phyloP scores from a whole-genome alignment of 2,113 vertebrate genomes.

The Siniperca knerii region DNA sequence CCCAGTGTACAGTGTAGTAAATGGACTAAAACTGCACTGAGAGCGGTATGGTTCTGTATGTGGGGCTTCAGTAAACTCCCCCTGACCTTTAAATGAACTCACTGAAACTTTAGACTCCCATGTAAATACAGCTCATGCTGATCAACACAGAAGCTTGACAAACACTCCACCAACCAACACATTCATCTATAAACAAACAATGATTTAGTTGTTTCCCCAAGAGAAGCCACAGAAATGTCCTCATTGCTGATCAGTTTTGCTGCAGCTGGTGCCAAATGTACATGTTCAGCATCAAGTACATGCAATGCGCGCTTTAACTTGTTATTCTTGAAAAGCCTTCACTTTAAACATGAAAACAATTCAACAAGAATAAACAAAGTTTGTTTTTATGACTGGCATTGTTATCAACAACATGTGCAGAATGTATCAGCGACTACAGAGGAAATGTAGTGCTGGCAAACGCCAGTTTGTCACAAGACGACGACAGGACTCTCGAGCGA shows the following conservation, averaged over 20 bases:
- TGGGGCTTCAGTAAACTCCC: conserved; percentile 20
- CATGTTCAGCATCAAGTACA: conserved; percentile 78
- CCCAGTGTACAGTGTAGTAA: conserved; percentile 29
- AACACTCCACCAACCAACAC: conserved; percentile 3
- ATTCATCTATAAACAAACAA: background rate
- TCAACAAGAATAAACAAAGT: conserved; percentile 48
- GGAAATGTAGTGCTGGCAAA: conserved; percentile 36
- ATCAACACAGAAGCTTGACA: conserved; percentile 13
- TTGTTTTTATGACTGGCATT: conserved; percentile 49
- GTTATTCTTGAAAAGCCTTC: conserved; percentile 72
- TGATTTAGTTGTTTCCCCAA: background rate
- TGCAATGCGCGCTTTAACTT: conserved; percentile 78
- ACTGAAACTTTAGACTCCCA: background rate
- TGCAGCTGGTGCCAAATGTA: conserved; percentile 86
- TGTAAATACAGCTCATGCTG: conserved; percentile 16
- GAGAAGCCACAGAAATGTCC: conserved; percentile 69
- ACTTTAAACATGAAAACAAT: conserved; percentile 64
- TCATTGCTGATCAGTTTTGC: conserved; percentile 84
- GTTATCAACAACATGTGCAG: conserved; percentile 66
- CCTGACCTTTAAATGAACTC: conserved; percentile 8
- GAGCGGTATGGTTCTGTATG: conserved; percentile 25
- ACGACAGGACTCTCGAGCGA: conserved; percentile 57
- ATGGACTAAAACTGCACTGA: conserved; percentile 55
- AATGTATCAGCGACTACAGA: conserved; percentile 46
- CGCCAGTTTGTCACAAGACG: conserved; percentile 45